A percentile compares a stretch with the other conserved stretches of the same genome.
Conservation (phyloP, 2,797 vertebrate species). For the Lemur catta region DNA sequence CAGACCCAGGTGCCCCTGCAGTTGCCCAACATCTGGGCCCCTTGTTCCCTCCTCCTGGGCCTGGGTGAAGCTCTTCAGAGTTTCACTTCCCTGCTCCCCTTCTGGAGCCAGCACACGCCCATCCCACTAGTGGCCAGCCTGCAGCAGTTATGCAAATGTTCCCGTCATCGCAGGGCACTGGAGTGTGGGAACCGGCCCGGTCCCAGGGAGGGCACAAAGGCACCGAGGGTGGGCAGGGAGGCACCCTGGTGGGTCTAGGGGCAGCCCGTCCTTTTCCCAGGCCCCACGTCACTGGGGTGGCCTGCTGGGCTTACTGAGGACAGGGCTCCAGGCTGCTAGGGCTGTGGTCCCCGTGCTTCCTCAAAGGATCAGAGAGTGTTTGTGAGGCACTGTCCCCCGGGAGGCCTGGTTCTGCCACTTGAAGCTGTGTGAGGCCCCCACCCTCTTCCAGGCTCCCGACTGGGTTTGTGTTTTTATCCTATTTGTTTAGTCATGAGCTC, state of each 20-base stretch:
- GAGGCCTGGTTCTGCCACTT: neutral
- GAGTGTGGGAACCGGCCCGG: neutral
- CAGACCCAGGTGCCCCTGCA: neutral
- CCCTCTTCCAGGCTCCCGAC: neutral
- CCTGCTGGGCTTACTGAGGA: neutral
- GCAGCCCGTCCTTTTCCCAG: neutral
- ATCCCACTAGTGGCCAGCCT: neutral
- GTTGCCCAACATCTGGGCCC: neutral
- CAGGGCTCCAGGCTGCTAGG: neutral
- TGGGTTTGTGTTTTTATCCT: neutral
- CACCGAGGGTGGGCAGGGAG: neutral
- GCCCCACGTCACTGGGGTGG: accelerated
- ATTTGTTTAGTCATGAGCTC: neutral
- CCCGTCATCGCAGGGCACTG: accelerated
- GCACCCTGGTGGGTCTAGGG: neutral
- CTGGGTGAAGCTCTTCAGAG: neutral
- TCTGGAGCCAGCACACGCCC: neutral
- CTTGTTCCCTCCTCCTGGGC: neutral
- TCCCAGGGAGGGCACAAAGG: neutral
- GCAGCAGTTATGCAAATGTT: slow-evolving; percentile 46
- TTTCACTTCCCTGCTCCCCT: slow-evolving; percentile 39
- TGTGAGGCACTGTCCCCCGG: neutral
- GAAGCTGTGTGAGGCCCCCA: neutral
- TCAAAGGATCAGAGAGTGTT: neutral
- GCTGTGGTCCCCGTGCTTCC: neutral